A percentile compares a stretch with the other conserved stretches of the same genome.
Evolutionary conservation across 2,888 invertebrate genomes (phyloP).

Genomic region (Cephus sareptanus): DNA sequence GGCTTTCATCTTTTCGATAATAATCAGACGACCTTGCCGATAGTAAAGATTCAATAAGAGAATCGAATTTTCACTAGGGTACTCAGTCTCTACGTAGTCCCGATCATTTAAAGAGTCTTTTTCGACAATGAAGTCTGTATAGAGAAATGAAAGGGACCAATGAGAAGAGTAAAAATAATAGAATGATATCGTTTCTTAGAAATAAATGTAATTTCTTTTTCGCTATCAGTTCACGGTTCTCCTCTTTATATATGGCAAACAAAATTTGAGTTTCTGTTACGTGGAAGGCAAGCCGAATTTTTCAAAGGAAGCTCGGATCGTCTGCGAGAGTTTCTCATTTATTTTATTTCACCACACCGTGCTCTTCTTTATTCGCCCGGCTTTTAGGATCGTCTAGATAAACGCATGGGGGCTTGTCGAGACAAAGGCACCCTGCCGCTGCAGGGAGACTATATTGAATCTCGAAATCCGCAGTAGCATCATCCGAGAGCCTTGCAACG

Average conservation of each 20-base stretch:
- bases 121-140: not conserved
- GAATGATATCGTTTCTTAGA: not conserved
- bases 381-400: conserved; percentile 17
- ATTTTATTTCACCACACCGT: not conserved
- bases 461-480: conserved; percentile 1
- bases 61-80: not conserved
- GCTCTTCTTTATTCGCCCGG: not conserved
- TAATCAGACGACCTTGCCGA: not conserved
- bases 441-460: conserved; percentile 7
- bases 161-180: not conserved
- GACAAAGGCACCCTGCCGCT: conserved; percentile 23
- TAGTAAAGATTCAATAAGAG: not conserved
- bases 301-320: not conserved
- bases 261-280: not conserved
- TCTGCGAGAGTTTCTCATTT: not conserved
- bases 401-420: conserved; percentile 15
- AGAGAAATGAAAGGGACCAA: not conserved
- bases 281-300: not conserved
- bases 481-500: not conserved
- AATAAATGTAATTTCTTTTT: not conserved
- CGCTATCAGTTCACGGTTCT: not conserved
- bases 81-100: not conserved
- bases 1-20: not conserved
- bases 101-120: not conserved
- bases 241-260: not conserved